phyloP scores from a whole-genome alignment of 2,888 invertebrate species.

The Malacosoma neustria region DNA sequence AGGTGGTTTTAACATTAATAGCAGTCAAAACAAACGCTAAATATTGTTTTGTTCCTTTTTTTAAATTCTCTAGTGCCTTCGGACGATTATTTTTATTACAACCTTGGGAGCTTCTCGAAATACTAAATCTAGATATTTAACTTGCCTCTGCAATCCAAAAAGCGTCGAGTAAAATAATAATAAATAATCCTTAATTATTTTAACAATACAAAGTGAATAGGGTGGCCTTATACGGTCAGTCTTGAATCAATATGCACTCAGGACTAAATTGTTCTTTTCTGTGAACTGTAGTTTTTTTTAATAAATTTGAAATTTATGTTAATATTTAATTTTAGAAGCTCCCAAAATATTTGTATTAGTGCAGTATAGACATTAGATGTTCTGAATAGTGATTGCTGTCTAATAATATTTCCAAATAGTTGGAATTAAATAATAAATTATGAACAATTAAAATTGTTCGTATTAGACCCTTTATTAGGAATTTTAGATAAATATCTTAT shows the following conservation, averaged over 20 bases:
- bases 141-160: too few species aligned
- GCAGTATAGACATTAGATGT: background rate
- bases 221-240: too few species aligned
- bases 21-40: slow-evolving; percentile 1
- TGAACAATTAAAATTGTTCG: slow-evolving; percentile 10
- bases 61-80: background rate
- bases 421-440: slow-evolving; percentile 12
- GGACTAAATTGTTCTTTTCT: too few species aligned
- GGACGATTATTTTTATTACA: background rate
- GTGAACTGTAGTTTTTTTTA: too few species aligned
- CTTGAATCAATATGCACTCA: too few species aligned
- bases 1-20: too few species aligned
- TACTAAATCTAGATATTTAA: too few species aligned
- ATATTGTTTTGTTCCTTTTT: background rate
- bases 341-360: background rate
- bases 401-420: slow-evolving; percentile 6
- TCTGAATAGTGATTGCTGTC: slow-evolving; percentile 6
- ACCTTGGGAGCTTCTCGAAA: background rate
- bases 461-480: slow-evolving; percentile 23
- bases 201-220: too few species aligned
- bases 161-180: too few species aligned
- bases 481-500: slow-evolving; percentile 42
- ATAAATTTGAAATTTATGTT: too few species aligned
- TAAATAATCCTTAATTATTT: too few species aligned
- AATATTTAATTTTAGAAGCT: too few species aligned